Evolutionary conservation across 30 jellyfish, hydroid and myxozoan genomes (phyloP), one percentile per base, ranked within the genome.

Genomic region (Cassiopea xamachana): DNA sequence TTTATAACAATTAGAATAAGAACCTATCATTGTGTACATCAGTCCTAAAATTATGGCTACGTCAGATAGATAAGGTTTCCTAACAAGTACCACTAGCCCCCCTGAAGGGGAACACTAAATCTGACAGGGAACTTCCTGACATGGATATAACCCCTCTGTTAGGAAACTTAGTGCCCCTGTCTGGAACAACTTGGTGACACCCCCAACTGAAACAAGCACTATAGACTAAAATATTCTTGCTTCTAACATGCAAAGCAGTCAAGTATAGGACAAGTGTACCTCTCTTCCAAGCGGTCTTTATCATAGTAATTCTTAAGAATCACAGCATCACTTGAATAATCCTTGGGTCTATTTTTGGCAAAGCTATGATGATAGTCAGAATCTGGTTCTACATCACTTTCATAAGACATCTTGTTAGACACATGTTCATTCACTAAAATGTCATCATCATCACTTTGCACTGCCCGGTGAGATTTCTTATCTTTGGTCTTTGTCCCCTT

Each of bases 241-340:
- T 14, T 14, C 43, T 67, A 67, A 5, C 1, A 14, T 67, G 76
- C 76, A 14, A 0, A 67, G 19, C 15, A 14, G 76, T 67, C 8
- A 67, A 4, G 73, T 12, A 44, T 14, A 7, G 48, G 2, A 18
- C 50, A 51, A 9, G 1, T 7, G 9, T 58, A 88, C 95, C 95
- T 80, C 76, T 88, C 95, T 51, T 88, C 95, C 87, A 88, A 46
- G 10, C 15, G 81, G 16, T 80, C 83, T 68, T 7, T 45, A 18
- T 79, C 79, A 46, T 88, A 72, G 3, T 81, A 69, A 47, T 70
- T 78, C 12, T 60, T 69, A 80, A 88, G 69, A 0, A 88, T 77
- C 17, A 88, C 86, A 55, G 79, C 77, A 14, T 88, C 75, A 2
- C 69, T 81, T n/a, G 46, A 15, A 12, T 48, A 81, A 68, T 58